Base-by-base conservation (phyloP, 2,113 vertebrate species). In the Rhombomys opimus region DNA sequence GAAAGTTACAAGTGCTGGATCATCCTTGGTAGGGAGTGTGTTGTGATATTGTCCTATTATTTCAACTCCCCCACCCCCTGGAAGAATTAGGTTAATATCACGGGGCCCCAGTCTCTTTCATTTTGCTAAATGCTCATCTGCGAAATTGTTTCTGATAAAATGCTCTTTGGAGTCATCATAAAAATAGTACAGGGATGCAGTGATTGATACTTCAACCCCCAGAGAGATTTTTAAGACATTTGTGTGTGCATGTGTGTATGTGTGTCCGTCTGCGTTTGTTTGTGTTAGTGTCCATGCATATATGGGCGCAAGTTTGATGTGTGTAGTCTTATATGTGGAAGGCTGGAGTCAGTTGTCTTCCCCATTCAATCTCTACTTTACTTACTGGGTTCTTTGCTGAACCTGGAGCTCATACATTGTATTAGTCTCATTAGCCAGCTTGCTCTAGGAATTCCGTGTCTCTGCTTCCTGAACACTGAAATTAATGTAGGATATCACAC, bases 101-200 rank as follows among this genome's bases (percentile, higher is more conserved):
- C n/a, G 35, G 30, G 65, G 50, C 27, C 67, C 67, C 76, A 7
- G 5, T 67, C 27, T 89, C n/a, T 77, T 95, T 92, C 59, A 41
- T 77, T 91, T 91, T 54, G 52, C 61, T 95, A 87, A 81, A 41
- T 81, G 61, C 76, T 95, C 52, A 57, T 92, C 85, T 90, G 12
- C 38, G 52, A 32, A 77, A 23, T 41, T 73, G 1, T 77, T 81
- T 87, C 65, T 82, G n/a, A 46, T 68, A 73, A 96, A 92, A 95
- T 75, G 25, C 18, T 84, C 76, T 91, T 72, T 7, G 70, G 50
- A 50, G 54, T 89, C 72, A 81, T 23, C 70, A 85, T 46, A 88
- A 78, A 96, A 92, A 87, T 11, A 88, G 25, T 57, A 11, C 32
- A 76, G 54, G 52, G 22, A 38, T 67, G 46, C 30, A 54, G 1